Conservation (phyloP, 2,113 vertebrate species). For the Puffinus mauretanicus region DNA sequence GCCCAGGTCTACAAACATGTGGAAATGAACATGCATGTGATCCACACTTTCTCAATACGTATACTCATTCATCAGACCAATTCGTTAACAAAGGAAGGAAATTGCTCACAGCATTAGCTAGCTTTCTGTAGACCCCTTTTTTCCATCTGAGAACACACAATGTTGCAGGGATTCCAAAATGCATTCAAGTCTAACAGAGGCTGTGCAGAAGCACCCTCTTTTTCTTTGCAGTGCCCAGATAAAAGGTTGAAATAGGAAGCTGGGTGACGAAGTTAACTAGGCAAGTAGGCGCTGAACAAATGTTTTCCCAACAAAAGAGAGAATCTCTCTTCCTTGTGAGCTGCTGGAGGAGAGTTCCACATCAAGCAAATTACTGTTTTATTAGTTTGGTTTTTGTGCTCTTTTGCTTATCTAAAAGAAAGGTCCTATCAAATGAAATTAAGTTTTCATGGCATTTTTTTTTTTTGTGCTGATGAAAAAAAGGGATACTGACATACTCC, state of each 20-base stretch:
- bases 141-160: neutral
- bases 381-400: neutral
- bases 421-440: neutral
- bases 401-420: neutral
- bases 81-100: neutral
- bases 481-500: neutral
- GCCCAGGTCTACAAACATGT: neutral
- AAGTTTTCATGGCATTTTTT: neutral
- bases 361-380: neutral
- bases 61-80: neutral
- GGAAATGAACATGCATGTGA: neutral
- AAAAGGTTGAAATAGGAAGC: neutral
- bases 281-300: neutral
- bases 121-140: neutral
- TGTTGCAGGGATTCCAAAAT: neutral
- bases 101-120: neutral
- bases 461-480: neutral
- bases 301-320: neutral
- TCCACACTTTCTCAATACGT: neutral
- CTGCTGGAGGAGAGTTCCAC: neutral
- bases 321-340: neutral
- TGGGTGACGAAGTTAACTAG: neutral
- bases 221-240: neutral
- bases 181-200: neutral
- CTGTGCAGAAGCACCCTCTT: neutral